These are phyloP conservation scores for Diacarnus erythraeanus DNA, from an alignment of 37 sponge, comb jelly and placozoan species.

Conservation along the genomic window DNA sequence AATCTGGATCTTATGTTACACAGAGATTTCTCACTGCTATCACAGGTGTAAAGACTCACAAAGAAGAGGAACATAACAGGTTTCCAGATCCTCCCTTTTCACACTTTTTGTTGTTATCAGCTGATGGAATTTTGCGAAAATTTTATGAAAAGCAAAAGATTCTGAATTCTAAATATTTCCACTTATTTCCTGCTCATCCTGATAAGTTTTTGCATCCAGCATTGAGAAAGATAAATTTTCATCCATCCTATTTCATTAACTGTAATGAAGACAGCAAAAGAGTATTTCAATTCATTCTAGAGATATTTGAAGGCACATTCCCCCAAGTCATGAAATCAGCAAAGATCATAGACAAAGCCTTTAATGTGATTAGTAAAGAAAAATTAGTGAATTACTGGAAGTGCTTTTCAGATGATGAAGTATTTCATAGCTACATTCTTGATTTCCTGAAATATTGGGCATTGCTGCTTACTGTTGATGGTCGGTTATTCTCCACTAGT, in stretches of 20 bases:
- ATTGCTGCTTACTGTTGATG: conserved; percentile 28
- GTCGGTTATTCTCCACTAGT: conserved; percentile 19
- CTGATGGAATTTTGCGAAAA: conserved; percentile 21
- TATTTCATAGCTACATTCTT: conserved; percentile 8
- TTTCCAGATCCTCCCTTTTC: conserved; percentile 42
- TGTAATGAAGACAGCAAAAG: background rate
- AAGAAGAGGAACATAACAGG: too few species aligned
- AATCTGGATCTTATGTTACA: background rate
- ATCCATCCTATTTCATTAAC: background rate
- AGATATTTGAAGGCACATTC: background rate
- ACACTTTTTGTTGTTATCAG: conserved; percentile 45
- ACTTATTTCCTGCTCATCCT: background rate
- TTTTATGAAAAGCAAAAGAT: conserved; percentile 31
- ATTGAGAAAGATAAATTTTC: background rate
- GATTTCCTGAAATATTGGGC: conserved; percentile 23
- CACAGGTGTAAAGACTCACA: background rate
- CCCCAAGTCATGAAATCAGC: background rate
- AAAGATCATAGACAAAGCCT: background rate
- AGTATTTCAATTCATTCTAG: background rate
- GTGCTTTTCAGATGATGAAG: conserved; percentile 9
- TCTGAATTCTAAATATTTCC: background rate
- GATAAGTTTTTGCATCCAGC: conserved; percentile 20
- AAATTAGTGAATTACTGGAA: background rate
- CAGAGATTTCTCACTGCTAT: background rate
- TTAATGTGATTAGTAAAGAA: background rate